Percentiles rank a stretch among this genome's conserved stretches.
Evolutionary conservation across 2,113 vertebrate genomes (phyloP).

Genomic region (Thryonomys swinderianus): DNA sequence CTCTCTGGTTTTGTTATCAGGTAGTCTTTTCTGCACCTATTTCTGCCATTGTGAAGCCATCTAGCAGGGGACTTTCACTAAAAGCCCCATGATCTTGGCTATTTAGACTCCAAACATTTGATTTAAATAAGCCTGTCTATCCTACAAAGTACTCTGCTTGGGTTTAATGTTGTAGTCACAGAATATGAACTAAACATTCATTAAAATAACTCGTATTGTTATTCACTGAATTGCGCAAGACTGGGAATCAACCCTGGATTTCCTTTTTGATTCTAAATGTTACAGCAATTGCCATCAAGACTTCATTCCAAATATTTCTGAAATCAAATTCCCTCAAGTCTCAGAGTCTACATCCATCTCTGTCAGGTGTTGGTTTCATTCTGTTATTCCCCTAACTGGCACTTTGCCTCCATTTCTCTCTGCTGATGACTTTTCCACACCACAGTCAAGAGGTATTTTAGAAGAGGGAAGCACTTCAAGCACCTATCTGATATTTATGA

Average conservation of each 20-base stretch:
- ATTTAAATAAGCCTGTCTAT: neutral
- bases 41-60: neutral
- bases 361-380: neutral
- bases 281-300: neutral
- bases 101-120: neutral
- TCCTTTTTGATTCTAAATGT: neutral
- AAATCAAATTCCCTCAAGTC: neutral
- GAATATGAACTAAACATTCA: too few species aligned
- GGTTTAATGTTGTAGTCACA: neutral
- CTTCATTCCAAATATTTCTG: neutral
- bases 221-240: neutral
- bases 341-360: neutral
- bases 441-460: neutral
- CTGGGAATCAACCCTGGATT: neutral
- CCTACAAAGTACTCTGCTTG: neutral
- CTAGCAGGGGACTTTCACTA: neutral
- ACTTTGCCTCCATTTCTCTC: neutral
- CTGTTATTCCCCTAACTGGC: neutral
- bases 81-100: neutral
- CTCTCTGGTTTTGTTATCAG: neutral
- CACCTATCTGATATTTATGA: neutral
- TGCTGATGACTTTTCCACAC: neutral
- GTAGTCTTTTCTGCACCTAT: neutral
- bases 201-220: neutral
- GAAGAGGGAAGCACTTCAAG: neutral